Conservation (phyloP, 2,888 invertebrate genomes). For the Emesis furor region DNA sequence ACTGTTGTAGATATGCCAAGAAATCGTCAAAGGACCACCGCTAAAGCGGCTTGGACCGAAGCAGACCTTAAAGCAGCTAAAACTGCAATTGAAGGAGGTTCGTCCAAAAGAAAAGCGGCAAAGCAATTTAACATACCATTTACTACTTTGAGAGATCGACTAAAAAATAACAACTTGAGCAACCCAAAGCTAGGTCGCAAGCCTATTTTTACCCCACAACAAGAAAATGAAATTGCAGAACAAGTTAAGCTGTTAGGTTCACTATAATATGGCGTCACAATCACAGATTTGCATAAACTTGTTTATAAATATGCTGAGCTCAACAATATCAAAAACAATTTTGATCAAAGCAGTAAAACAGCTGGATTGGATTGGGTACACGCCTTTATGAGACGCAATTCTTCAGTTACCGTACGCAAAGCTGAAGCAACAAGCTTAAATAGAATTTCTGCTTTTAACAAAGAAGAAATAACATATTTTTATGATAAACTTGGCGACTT, state of each 20-base stretch:
- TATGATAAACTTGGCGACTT: neutral
- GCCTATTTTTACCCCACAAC: neutral
- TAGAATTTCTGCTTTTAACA: no score
- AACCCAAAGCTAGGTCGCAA: neutral
- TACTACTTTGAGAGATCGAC: neutral
- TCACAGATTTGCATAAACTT: neutral
- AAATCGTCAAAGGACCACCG: neutral
- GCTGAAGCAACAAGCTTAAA: neutral
- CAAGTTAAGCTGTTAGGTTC: neutral
- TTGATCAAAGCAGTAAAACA: conserved; percentile 59
- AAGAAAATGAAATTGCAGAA: neutral
- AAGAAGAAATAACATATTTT: no score
- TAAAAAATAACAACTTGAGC: neutral
- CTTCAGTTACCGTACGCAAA: conserved; percentile 31
- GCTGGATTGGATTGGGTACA: conserved; percentile 66
- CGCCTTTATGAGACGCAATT: conserved; percentile 52
- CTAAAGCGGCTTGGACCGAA: neutral
- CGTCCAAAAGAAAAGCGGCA: neutral
- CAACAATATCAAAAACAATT: neutral
- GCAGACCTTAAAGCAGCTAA: no score
- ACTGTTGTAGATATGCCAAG: conserved; percentile 1
- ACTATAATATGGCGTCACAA: neutral
- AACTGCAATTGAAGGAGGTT: neutral
- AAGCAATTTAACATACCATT: neutral
- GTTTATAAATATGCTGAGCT: conserved; percentile 7